Percentiles rank a stretch among this genome's conserved stretches.
phyloP scores from a whole-genome alignment of 2,888 invertebrate genomes.

The Drosophila borealis region DNA sequence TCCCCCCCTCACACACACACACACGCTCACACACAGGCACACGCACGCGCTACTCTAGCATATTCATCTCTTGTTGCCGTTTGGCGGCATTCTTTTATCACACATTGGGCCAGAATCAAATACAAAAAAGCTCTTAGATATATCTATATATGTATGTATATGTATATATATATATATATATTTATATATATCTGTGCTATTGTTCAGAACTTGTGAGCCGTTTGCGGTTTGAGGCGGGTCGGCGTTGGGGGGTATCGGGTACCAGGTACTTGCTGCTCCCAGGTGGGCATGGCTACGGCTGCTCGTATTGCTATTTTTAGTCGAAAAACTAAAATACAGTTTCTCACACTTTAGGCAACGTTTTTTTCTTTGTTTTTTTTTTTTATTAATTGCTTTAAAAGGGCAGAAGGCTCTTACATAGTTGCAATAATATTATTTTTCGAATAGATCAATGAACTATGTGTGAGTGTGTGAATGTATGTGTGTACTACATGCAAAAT shows the following conservation, averaged over 20 bases:
- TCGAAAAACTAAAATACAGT: slow-evolving; percentile 7
- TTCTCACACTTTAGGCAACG: slow-evolving; percentile 10
- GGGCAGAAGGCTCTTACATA: too few relatives aligned
- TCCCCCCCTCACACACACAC: neutral
- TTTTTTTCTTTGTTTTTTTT: neutral
- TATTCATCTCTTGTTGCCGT: too few relatives aligned
- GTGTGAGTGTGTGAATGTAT: neutral
- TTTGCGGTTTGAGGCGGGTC: slow-evolving; percentile 7
- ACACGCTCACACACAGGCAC: neutral
- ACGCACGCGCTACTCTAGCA: neutral
- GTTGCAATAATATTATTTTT: neutral
- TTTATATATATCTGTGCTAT: slow-evolving; percentile 13
- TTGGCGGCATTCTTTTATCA: slow-evolving; percentile 61
- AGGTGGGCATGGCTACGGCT: slow-evolving; percentile 7
- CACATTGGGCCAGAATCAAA: slow-evolving; percentile 26
- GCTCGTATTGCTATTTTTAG: slow-evolving; percentile 17
- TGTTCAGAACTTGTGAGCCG: slow-evolving; percentile 13
- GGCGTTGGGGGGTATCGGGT: neutral
- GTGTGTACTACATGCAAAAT: too few relatives aligned
- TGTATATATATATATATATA: neutral
- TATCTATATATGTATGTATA: neutral
- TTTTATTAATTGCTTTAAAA: too few relatives aligned
- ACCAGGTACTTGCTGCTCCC: slow-evolving; percentile 15
- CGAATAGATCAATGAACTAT: slow-evolving; percentile 10
- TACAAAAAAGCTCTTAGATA: neutral